These are phyloP conservation scores for Melanargia galathea DNA, from an alignment of 2,888 invertebrate species.

Conservation along the genomic window DNA sequence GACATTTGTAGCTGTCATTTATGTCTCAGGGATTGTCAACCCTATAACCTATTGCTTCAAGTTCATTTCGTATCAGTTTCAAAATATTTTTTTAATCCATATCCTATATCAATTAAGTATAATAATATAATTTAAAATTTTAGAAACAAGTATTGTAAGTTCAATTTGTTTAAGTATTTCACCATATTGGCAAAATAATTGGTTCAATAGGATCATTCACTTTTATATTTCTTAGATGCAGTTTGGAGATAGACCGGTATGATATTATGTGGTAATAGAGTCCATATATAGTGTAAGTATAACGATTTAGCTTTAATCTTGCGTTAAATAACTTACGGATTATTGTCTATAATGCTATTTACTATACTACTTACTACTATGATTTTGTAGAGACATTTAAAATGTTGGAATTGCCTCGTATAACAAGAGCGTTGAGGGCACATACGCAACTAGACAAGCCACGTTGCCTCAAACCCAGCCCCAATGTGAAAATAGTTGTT, in stretches of 20 bases:
- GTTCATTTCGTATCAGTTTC: too few relatives aligned
- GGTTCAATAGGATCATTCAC: too few relatives aligned
- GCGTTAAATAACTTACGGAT: too few relatives aligned
- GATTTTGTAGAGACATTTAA: conserved; percentile 23
- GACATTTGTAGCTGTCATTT: too few relatives aligned
- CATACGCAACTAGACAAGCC: conserved; percentile 82
- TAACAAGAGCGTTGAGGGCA: conserved; percentile 85
- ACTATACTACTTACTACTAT: neutral
- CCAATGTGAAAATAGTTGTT: conserved; percentile 43
- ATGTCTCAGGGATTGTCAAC: too few relatives aligned
- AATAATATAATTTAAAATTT: neutral
- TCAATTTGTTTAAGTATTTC: neutral
- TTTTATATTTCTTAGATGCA: too few relatives aligned
- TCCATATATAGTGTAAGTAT: too few relatives aligned
- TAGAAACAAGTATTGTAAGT: neutral
- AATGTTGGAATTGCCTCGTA: conserved; percentile 82
- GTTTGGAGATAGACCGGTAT: neutral
- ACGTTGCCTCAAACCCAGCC: conserved; percentile 61
- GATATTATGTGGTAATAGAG: too few relatives aligned
- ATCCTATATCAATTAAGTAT: neutral
- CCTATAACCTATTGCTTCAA: too few relatives aligned
- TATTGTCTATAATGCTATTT: too few relatives aligned
- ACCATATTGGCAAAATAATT: conserved; percentile 8
- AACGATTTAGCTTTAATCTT: too few relatives aligned
- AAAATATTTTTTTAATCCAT: too few relatives aligned